These are phyloP conservation scores for Lasiurus cinereus DNA, from an alignment of 2,113 vertebrate genomes.

Conservation along the genomic window DNA sequence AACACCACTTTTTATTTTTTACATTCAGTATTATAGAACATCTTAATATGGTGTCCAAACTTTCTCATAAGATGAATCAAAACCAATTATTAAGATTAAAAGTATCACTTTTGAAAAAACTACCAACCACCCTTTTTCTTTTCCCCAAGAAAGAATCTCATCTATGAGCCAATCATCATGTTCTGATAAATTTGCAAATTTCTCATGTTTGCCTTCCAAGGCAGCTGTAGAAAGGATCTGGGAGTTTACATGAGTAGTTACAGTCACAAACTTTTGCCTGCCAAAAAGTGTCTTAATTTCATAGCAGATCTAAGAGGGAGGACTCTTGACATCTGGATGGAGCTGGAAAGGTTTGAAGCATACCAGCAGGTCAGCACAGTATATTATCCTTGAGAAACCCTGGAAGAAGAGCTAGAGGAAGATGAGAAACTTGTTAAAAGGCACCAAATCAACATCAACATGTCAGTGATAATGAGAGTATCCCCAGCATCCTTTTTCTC, in stretches of 20 bases:
- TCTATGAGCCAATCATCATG: slow-evolving; percentile 39
- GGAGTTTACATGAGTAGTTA: slow-evolving; percentile 73
- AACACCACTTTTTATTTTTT: slow-evolving; percentile 22
- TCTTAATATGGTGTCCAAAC: slow-evolving; percentile 49
- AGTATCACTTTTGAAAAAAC: slow-evolving; percentile 54
- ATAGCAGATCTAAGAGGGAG: slow-evolving; percentile 56
- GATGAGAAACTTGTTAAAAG: slow-evolving; percentile 6
- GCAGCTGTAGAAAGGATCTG: slow-evolving; percentile 67
- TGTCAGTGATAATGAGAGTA: not conserved
- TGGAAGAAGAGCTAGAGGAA: slow-evolving; percentile 43
- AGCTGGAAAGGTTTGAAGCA: slow-evolving; percentile 64
- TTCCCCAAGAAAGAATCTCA: slow-evolving; percentile 19
- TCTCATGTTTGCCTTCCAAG: slow-evolving; percentile 71
- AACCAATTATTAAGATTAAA: slow-evolving; percentile 48
- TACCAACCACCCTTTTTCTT: not conserved
- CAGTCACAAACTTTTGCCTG: slow-evolving; percentile 66
- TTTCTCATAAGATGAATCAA: slow-evolving; percentile 56
- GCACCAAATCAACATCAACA: not conserved
- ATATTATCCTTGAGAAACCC: slow-evolving; percentile 71
- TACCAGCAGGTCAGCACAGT: slow-evolving; percentile 62
- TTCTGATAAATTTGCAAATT: slow-evolving; percentile 68
- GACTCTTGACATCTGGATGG: slow-evolving; percentile 71
- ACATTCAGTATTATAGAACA: not conserved
- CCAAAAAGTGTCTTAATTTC: slow-evolving; percentile 74
- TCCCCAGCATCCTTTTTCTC: not conserved